These are phyloP conservation scores for Scomber colias DNA, from an alignment of 2,113 vertebrate species.

Conservation along the genomic window DNA sequence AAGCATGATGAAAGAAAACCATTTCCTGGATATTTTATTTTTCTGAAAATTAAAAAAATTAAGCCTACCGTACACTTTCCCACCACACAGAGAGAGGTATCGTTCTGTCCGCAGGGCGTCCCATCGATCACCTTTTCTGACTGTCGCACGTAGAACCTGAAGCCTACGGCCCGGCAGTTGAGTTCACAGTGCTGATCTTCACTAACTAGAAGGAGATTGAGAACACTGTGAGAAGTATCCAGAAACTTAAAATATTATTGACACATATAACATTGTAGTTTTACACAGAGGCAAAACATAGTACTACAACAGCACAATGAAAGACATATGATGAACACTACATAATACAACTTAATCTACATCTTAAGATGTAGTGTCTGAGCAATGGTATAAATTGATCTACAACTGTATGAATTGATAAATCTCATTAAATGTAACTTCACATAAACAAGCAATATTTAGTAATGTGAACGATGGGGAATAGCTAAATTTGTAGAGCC, in stretches of 20 bases:
- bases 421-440: neutral
- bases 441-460: neutral
- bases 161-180: slow-evolving; percentile 93
- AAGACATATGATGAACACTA: neutral
- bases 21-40: neutral
- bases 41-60: neutral
- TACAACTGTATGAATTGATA: too few relatives aligned
- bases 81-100: slow-evolving; percentile 89
- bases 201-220: slow-evolving; percentile 80
- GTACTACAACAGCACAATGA: neutral
- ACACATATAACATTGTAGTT: neutral
- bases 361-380: neutral
- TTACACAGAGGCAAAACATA: neutral
- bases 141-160: slow-evolving; percentile 94
- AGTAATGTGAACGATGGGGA: neutral
- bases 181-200: slow-evolving; percentile 91
- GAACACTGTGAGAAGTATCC: neutral
- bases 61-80: slow-evolving; percentile 92
- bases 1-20: neutral
- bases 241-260: neutral
- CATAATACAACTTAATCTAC: neutral
- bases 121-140: slow-evolving; percentile 92
- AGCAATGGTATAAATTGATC: neutral
- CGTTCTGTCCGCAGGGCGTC: slow-evolving; percentile 90
- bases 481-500: neutral